Evolutionary conservation across 2,797 vertebrate genomes (phyloP).

Genomic region (Phyllotis vaccarum): DNA sequence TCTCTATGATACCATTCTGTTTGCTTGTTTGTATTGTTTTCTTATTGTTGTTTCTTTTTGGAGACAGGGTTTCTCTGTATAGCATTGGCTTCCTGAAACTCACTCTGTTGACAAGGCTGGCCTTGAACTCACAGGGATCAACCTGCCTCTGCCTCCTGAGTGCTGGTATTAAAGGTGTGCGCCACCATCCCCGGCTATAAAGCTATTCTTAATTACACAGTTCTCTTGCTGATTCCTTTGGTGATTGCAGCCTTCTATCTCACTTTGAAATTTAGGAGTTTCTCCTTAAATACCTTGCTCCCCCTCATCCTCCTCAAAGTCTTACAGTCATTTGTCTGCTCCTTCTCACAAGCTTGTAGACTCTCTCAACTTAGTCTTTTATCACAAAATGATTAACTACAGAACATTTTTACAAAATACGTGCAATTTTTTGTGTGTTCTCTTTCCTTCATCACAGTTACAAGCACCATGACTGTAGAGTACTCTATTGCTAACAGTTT

Average conservation of each 20-base stretch:
- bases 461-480: neutral
- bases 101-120: too few species aligned
- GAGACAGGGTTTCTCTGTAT: too few species aligned
- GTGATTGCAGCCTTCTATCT: neutral
- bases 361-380: neutral
- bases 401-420: neutral
- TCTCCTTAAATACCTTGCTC: neutral
- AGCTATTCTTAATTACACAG: neutral
- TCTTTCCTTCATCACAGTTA: neutral
- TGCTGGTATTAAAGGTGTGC: too few species aligned
- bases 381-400: neutral
- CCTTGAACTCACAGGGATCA: too few species aligned
- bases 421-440: neutral
- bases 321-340: neutral
- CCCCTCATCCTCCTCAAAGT: neutral
- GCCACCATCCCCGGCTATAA: neutral
- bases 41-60: rapidly evolving
- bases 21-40: too few species aligned
- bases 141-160: too few species aligned
- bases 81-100: too few species aligned
- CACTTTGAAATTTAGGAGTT: neutral
- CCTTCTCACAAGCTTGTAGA: neutral
- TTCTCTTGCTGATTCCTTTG: conserved; percentile 18
- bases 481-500: neutral
- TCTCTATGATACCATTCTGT: neutral